A percentile compares a stretch with the other conserved stretches of the same genome.
These are phyloP conservation scores for Mamestra configurata DNA, from an alignment of 1,140 invertebrate genomes.

Conservation along the genomic window DNA sequence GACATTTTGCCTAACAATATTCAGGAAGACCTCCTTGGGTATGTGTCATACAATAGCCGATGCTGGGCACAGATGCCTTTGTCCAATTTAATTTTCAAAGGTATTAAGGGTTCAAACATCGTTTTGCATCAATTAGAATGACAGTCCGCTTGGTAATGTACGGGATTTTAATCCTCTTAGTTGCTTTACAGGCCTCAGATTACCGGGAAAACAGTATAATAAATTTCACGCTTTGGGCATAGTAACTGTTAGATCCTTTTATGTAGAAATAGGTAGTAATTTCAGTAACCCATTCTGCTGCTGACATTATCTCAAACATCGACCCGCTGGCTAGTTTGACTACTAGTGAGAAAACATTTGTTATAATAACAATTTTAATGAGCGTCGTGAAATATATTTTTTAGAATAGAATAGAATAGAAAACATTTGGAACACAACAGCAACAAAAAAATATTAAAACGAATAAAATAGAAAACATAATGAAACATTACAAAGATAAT, in stretches of 20 bases:
- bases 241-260: neutral
- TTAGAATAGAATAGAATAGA: too few species aligned
- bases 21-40: constrained; percentile 2
- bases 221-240: too few species aligned
- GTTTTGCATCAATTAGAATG: neutral
- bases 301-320: neutral
- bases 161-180: neutral
- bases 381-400: too few species aligned
- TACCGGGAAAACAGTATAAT: too few species aligned
- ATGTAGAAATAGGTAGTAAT: neutral
- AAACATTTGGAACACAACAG: too few species aligned
- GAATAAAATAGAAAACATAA: too few species aligned
- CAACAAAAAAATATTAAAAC: too few species aligned
- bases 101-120: constrained; percentile 9
- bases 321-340: neutral
- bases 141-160: neutral
- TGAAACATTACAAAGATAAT: too few species aligned
- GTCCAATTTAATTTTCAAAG: constrained; percentile 22
- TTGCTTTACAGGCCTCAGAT: too few species aligned
- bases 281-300: neutral
- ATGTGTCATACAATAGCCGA: neutral
- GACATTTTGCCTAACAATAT: neutral
- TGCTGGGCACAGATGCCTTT: neutral
- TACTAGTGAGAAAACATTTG: too few species aligned
- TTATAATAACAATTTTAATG: too few species aligned